These are phyloP conservation scores for Isichthys henryi DNA, from an alignment of 2,113 vertebrate genomes.

Conservation along the genomic window DNA sequence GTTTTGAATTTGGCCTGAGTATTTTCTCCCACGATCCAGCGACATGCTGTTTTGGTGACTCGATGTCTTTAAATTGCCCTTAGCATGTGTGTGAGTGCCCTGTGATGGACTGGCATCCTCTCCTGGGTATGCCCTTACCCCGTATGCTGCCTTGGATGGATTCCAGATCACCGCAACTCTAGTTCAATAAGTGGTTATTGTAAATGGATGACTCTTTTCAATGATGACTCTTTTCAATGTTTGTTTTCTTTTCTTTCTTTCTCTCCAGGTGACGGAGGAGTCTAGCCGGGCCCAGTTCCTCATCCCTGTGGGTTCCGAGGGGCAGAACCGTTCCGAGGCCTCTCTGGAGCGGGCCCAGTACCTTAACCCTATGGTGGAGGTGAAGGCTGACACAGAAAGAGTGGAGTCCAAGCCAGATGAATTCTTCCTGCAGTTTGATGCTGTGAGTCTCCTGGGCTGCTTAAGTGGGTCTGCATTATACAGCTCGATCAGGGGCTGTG, in stretches of 20 bases:
- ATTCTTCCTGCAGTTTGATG: slow-evolving; percentile 83
- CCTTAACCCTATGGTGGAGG: slow-evolving; percentile 93
- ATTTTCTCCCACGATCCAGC: not conserved
- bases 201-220: not conserved
- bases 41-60: not conserved
- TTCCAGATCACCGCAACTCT: not conserved
- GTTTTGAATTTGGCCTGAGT: not conserved
- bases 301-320: slow-evolving; percentile 65
- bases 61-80: not conserved
- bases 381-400: slow-evolving; percentile 67
- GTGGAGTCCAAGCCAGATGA: slow-evolving; percentile 71
- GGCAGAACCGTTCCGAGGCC: slow-evolving; percentile 73
- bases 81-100: not conserved
- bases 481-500: not conserved
- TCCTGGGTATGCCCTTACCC: not conserved
- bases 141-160: not conserved
- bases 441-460: slow-evolving; percentile 57
- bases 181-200: not conserved
- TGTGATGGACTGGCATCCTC: not conserved
- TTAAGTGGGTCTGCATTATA: not conserved
- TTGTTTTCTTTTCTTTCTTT: not conserved
- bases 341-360: slow-evolving; percentile 83
- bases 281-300: slow-evolving; percentile 81
- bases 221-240: not conserved
- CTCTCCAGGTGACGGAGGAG: slow-evolving; percentile 70